A percentile compares a stretch with the other conserved stretches of the same genome.
These are phyloP conservation scores for Nomia melanderi DNA, from an alignment of 1,140 invertebrate genomes.

Conservation along the genomic window DNA sequence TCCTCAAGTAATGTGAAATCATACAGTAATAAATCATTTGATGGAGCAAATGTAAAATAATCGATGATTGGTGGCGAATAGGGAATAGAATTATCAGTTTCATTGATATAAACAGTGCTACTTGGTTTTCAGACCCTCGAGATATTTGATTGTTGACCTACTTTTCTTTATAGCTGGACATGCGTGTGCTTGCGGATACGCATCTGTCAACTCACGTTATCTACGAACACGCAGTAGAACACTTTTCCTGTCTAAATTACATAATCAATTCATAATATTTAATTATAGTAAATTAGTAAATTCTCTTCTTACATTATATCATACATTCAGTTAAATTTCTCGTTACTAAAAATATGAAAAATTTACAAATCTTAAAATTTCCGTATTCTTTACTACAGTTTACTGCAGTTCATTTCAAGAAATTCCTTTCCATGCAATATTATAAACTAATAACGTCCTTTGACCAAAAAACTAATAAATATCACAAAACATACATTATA, in stretches of 20 bases:
- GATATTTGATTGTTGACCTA: constrained; percentile 17
- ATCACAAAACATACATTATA: too few relatives aligned
- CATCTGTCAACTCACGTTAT: constrained; percentile 11
- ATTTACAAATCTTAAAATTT: too few relatives aligned
- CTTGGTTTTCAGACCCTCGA: not conserved
- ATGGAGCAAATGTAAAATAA: not conserved
- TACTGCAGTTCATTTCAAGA: too few relatives aligned
- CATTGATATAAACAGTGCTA: not conserved
- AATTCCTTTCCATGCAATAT: too few relatives aligned
- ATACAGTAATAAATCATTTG: not conserved
- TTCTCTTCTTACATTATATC: too few relatives aligned
- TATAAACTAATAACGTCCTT: too few relatives aligned
- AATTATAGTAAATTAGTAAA: too few relatives aligned
- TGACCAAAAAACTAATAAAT: too few relatives aligned
- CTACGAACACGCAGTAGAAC: not conserved
- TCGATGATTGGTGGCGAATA: not conserved
- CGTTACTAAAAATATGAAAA: too few relatives aligned
- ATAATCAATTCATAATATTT: not conserved
- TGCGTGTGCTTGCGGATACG: constrained; percentile 9
- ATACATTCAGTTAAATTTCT: too few relatives aligned
- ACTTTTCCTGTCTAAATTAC: not conserved
- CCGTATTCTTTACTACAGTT: too few relatives aligned
- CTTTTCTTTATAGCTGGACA: not conserved
- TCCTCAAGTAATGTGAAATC: not conserved
- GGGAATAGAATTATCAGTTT: not conserved